Base-by-base conservation (phyloP, 2,888 invertebrate genomes). In the Pelosia muscerda region DNA sequence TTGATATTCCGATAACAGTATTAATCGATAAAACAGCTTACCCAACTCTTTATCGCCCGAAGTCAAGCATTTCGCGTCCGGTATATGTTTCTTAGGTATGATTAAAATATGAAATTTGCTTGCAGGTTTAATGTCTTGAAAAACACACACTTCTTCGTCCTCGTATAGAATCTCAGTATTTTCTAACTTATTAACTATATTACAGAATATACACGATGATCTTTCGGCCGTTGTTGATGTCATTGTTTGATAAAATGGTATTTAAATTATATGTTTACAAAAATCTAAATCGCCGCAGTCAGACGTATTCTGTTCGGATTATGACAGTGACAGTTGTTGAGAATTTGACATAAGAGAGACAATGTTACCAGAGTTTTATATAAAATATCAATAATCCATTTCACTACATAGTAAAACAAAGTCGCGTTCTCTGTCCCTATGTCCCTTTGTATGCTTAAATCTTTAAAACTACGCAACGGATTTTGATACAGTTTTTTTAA, bases 121-220 rank as follows among this genome's bases (percentile, higher is more conserved):
- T 0, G 97, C 98, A 5, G 99, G 99, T 84, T 96, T 96, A 15
- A 96, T 98, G 84, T 99, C 98, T 49, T 96, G 96, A 85, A 99
- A 98, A 49, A 98, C 97, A 11, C 97, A 95, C 54, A 97, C 91
- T 58, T 97, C 96, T 0, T 98, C 97, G 81, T 97, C 97, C 94
- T 97, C 96, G 79, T 95, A 96, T 64, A 97, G 89, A 71, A 97
- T 95, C 80, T 96, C 95, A 0, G 96, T 96, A 1, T 95, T 90
- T 28, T 95, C 95, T 72, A 96, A 88, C 63, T 96, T 96, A 56
- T 95, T 95, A 19, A 96, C 93, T 65, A 98, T 97, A 85, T 97
- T 96, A 87, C 98, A 98, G 89, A 98, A 98, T 75, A 97, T 88
- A 84, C 98, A 98, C 28, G 95, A 83, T 3, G 91, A 88, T 57